Evolutionary conservation across 1,140 invertebrate species (phyloP).

Genomic region (Trypoxylus dichotomus): DNA sequence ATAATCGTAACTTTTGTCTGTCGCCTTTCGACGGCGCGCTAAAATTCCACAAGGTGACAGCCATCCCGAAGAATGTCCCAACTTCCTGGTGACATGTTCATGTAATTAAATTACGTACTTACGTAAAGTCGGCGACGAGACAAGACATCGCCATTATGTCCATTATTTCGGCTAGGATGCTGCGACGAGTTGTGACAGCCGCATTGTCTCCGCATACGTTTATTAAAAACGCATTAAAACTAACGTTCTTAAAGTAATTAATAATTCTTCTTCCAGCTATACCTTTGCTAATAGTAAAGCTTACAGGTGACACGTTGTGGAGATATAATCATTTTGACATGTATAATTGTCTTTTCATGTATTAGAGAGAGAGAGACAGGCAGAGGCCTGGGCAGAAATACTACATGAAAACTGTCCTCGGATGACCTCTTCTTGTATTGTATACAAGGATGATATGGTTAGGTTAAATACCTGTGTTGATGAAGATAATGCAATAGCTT

Average conservation of each 20-base stretch:
- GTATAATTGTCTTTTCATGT: too few relatives aligned
- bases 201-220: neutral
- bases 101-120: neutral
- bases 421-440: too few relatives aligned
- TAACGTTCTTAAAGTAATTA: neutral
- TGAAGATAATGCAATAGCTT: too few relatives aligned
- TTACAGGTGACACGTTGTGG: too few relatives aligned
- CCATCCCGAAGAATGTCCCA: neutral
- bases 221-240: slow-evolving; percentile 7
- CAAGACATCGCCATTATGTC: neutral
- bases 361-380: too few relatives aligned
- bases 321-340: too few relatives aligned
- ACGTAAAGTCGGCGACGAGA: neutral
- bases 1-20: neutral
- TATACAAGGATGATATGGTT: too few relatives aligned
- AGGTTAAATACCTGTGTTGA: too few relatives aligned
- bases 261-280: neutral
- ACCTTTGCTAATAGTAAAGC: too few relatives aligned
- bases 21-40: neutral
- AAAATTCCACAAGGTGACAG: slow-evolving; percentile 2
- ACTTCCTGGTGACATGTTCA: neutral
- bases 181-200: neutral
- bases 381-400: too few relatives aligned
- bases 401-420: too few relatives aligned
- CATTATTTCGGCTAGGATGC: neutral